A percentile compares a stretch with the other conserved stretches of the same genome.
phyloP scores from a whole-genome alignment of 2,888 invertebrate genomes.

The Diachrysia chrysitis region DNA sequence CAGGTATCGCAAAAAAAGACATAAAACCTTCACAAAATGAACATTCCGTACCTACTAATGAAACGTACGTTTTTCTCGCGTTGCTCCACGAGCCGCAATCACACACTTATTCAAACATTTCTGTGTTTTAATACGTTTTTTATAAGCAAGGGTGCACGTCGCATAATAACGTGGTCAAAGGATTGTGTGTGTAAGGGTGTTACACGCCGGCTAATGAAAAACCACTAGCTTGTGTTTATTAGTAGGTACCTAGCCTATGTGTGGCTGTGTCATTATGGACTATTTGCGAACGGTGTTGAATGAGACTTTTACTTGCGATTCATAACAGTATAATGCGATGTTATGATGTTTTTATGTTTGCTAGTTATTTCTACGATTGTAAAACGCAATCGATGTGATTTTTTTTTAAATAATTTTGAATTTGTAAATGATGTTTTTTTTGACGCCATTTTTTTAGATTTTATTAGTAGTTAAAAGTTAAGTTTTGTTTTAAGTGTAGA shows the following conservation, averaged over 20 bases:
- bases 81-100: slow-evolving; percentile 76
- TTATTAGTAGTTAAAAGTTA: too few species aligned
- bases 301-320: slow-evolving; percentile 10
- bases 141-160: slow-evolving; percentile 74
- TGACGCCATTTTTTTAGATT: too few species aligned
- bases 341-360: slow-evolving; percentile 2
- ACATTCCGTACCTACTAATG: slow-evolving; percentile 54
- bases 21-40: slow-evolving; percentile 43
- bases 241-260: slow-evolving; percentile 15
- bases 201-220: slow-evolving; percentile 55
- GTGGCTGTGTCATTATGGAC: slow-evolving; percentile 22
- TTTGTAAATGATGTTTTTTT: too few species aligned
- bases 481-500: too few species aligned
- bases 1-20: slow-evolving; percentile 50
- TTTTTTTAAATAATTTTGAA: too few species aligned
- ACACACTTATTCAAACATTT: slow-evolving; percentile 88
- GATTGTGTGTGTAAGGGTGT: slow-evolving; percentile 53
- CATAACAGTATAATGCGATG: neutral
- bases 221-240: slow-evolving; percentile 50
- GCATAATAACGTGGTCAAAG: slow-evolving; percentile 79
- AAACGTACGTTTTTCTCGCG: slow-evolving; percentile 49
- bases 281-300: slow-evolving; percentile 18
- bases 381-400: neutral
- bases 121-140: slow-evolving; percentile 73
- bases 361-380: slow-evolving; percentile 4